Evolutionary conservation across 2,113 vertebrate species (phyloP), one percentile per base, ranked within the genome.

Genomic region (Paradisaea rubra): DNA sequence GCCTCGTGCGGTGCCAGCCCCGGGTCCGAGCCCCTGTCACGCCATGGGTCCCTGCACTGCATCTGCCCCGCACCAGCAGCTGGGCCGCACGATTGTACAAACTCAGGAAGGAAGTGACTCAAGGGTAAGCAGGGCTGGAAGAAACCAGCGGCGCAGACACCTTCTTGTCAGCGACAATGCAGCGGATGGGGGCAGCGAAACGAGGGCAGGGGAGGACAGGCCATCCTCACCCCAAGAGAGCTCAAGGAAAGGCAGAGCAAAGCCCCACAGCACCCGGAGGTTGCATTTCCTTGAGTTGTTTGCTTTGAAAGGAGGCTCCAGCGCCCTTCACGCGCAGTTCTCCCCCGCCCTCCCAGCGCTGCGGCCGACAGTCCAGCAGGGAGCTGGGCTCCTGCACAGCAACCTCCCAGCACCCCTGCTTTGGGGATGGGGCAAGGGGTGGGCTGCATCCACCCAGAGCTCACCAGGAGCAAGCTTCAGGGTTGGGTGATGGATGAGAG

Each of bases 81-180:
- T 95, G 91, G 92, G 94, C 93, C 25, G 41, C 91, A 88, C 5
- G 50, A 93, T 72, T 92, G 88, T 95, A 97, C 94, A 95, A 97
- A 96, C 83, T 93, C 96, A 97, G 97, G 96, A 97, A 97, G 96
- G 97, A 97, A 97, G 94, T 97, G 97, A 97, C 94, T 97, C 96
- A 96, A 97, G 94, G 88, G 91, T 90, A 61, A 93, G 82, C 88
- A 71, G 88, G 54, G 87, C 70, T 95, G 91, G 91, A 89, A 96
- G 96, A 93, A 95, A 93, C 64, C 89, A 89, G 86, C 89, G 73
- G 91, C 88, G 63, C 87, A 89, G 93, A 89, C 92, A 96, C 93
- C 92, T 92, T 93, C 74, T 88, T 65, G 81, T 94, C 82, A 88
- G 89, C 2, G 11, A 85, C 76, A 64, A 42, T 3, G 9, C 30